Evolutionary conservation across 2,797 vertebrate genomes (phyloP).

Genomic region (Myoxocephalus aenaeus): DNA sequence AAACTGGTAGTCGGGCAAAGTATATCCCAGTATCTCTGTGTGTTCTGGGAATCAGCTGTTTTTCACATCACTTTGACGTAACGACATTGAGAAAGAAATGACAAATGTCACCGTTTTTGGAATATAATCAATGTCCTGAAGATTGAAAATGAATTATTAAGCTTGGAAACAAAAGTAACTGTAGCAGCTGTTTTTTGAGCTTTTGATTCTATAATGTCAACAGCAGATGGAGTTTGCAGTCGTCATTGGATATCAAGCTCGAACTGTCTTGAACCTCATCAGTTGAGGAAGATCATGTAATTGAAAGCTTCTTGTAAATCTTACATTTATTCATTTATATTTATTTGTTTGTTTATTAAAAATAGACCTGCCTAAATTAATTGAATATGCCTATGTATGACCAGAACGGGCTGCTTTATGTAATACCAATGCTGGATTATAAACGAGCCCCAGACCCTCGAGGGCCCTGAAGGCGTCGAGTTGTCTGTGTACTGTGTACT

Average conservation of each 20-base stretch:
- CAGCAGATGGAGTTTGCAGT: neutral
- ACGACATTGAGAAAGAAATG: neutral
- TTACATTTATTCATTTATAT: neutral
- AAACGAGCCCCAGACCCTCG: neutral
- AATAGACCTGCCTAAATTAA: neutral
- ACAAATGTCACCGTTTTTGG: neutral
- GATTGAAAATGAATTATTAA: neutral
- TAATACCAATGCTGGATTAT: neutral
- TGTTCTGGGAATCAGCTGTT: slow-evolving; percentile 18
- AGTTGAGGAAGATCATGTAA: neutral
- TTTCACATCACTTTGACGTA: neutral
- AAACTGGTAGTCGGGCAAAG: slow-evolving; percentile 44
- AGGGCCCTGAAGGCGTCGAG: neutral
- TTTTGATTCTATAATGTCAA: neutral
- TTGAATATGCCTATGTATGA: neutral
- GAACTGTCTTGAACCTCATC: neutral
- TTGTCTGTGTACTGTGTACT: neutral
- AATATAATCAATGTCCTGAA: neutral
- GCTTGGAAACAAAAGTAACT: neutral
- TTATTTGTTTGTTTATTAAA: neutral
- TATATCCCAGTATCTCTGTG: slow-evolving; percentile 22
- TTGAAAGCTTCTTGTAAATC: neutral
- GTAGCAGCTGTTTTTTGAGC: neutral
- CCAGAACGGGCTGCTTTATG: neutral
- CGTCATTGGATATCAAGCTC: neutral